Evolutionary conservation across 37 sponge, comb jelly and placozoan species (phyloP), one percentile per base, ranked within the genome.

Genomic region (Geodia barretti): DNA sequence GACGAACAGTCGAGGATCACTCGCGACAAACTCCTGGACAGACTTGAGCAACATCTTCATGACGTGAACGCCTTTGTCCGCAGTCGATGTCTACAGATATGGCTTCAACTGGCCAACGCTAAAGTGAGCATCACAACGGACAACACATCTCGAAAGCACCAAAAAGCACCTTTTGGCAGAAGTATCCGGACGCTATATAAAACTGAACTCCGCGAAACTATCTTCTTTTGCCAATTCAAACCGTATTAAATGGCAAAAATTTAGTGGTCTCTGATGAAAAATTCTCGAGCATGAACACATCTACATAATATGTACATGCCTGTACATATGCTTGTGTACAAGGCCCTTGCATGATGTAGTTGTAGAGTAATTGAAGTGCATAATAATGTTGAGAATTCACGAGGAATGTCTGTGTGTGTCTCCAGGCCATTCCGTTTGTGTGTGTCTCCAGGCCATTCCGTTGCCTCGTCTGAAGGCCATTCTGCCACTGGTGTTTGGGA

Each of bases 51-150:
- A 1, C 98, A 94, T 60, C 64, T 97, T 40, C 93, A 97, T 64
- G 98, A 97, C 72, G 87, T 86, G 32, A 89, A 97, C 85, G 98
- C 98, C n/a, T 97, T 95, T 87, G 98, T 97, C 24, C 82, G 98
- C 38, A 89, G 92, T 79, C 89, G 88, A 72, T 71, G 68, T 8
- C 80, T 97, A 0, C 95, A 97, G 69, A 84, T 97, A 33, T 84
- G 92, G 84, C 72, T 64, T 32, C 88, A 90, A 70, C 85, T 97
- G 28, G 59, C 34, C 40, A 23, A 62, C 1, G 73, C 60, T 24
- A 79, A 92, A 74, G 93, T 87, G 21, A 33, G 78, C n/a, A n/a
- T n/a, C n/a, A n/a, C n/a, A n/a, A n/a, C n/a, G n/a, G n/a, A n/a
- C n/a, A n/a, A n/a, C n/a, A n/a, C n/a, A n/a, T n/a, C n/a, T n/a